Percentiles rank a stretch among this genome's conserved stretches.
Conservation (phyloP, 2,797 vertebrate species). For the Acanthurus tractus region DNA sequence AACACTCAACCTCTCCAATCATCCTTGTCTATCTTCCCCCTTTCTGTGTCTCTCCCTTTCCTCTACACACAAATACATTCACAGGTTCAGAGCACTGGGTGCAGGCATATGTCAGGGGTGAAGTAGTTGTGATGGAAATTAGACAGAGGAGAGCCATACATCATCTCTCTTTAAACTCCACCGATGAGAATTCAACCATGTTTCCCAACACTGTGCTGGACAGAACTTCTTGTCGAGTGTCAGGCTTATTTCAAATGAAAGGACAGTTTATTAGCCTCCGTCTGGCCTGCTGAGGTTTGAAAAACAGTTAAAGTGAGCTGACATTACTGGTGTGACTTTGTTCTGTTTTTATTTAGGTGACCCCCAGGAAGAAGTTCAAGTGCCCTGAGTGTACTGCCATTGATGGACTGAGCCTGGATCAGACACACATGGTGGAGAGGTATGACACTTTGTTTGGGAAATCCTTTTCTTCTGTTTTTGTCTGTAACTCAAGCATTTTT, state of each 20-base stretch:
- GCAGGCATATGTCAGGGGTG: slow-evolving; percentile 37
- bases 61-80: slow-evolving; percentile 14
- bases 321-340: slow-evolving; percentile 57
- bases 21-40: slow-evolving; percentile 7
- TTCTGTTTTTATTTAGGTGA: slow-evolving; percentile 89
- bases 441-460: slow-evolving; percentile 62
- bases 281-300: slow-evolving; percentile 34
- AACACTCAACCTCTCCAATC: slow-evolving; percentile 35
- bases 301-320: slow-evolving; percentile 32
- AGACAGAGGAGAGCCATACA: slow-evolving; percentile 86
- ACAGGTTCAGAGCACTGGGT: slow-evolving; percentile 28
- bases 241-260: slow-evolving; percentile 17
- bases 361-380: slow-evolving; percentile 99
- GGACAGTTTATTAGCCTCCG: slow-evolving; percentile 37
- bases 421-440: slow-evolving; percentile 99
- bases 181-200: slow-evolving; percentile 83
- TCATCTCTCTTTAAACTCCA: slow-evolving; percentile 71
- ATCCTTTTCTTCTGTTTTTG: not conserved
- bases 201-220: slow-evolving; percentile 60
- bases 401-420: slow-evolving; percentile 96
- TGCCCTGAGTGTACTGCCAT: slow-evolving; percentile 99
- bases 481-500: no score
- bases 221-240: slow-evolving; percentile 10
- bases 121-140: slow-evolving; percentile 65
- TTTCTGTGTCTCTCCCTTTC: slow-evolving; percentile 17